Percentiles rank a stretch among this genome's conserved stretches.
These are phyloP conservation scores for Diachasmimorpha longicaudata DNA, from an alignment of 1,140 invertebrate genomes.

Conservation along the genomic window DNA sequence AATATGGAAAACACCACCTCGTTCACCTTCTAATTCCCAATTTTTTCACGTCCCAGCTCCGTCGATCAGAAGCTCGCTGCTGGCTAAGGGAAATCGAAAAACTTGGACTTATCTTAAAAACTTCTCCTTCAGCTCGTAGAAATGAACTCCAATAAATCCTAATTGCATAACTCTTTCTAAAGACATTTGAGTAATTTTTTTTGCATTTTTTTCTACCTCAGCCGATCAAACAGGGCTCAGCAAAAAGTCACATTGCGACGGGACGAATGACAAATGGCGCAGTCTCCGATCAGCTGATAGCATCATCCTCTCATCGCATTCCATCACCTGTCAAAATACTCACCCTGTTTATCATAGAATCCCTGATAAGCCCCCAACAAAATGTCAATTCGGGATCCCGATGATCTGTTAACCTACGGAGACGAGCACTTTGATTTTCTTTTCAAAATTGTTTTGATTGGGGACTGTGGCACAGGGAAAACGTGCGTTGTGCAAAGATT, in stretches of 20 bases:
- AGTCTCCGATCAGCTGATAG: background rate
- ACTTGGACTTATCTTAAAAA: too few relatives aligned
- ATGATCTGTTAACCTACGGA: conserved; percentile 65
- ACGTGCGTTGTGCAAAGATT: conserved; percentile 90
- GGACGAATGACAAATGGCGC: background rate
- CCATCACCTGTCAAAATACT: conserved; percentile 13
- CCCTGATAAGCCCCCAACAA: background rate
- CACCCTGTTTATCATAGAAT: too few relatives aligned
- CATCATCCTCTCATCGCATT: background rate
- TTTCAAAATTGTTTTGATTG: conserved; percentile 85
- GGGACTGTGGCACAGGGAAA: conserved; percentile 84
- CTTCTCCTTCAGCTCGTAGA: too few relatives aligned
- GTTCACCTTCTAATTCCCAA: too few relatives aligned
- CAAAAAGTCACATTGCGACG: background rate
- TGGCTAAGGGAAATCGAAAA: too few relatives aligned
- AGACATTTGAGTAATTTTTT: too few relatives aligned
- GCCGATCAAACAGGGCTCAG: background rate
- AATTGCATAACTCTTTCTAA: too few relatives aligned
- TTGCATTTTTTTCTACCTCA: too few relatives aligned
- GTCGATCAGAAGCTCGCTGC: too few relatives aligned
- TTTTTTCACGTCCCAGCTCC: too few relatives aligned
- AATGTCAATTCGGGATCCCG: conserved; percentile 66
- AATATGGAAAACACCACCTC: too few relatives aligned
- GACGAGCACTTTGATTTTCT: conserved; percentile 81
- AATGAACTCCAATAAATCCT: too few relatives aligned